Evolutionary conservation across 2,113 vertebrate genomes (phyloP), one percentile per base, ranked within the genome.

Genomic region (Rhinichthys klamathensis): DNA sequence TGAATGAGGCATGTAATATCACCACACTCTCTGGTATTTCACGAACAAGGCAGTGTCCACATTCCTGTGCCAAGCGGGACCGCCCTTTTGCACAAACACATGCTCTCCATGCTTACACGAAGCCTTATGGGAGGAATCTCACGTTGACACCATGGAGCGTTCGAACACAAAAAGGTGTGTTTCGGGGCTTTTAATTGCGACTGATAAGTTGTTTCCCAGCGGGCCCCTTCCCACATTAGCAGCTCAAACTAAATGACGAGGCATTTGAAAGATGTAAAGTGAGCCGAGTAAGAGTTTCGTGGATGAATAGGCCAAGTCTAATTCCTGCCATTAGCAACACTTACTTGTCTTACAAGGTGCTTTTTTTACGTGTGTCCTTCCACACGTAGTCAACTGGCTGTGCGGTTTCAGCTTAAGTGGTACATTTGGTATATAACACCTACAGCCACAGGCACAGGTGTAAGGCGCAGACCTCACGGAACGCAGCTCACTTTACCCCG

Each of bases 1-100:
- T 93, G 91, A 95, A 94, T 94, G 92, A 90, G 93, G 93, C 87
- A 93, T 92, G 89, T 91, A 92, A 94, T 95, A 94, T 93, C 84
- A 80, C 75, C 49, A 83, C 84, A 92, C 91, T 93, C 88, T 67
- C 90, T 90, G 92, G 84, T 87, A 87, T 94, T 89, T 88, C 89
- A 89, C 89, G 18, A 91, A 90, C 87, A 85, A 85, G 88, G 91
- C 65, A 38, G 69, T 73, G 51, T 74, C 38, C 9, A 35, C 54
- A 78, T 51, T 67, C 16, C 30, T 6, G 30, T 77, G 46, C 73
- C 60, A 65, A 84, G 16, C 21, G 1, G 1, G 58, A 54, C 30
- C 81, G n/a, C 60, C 44, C 49, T 51, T 35, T 44, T 44, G 30
- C 79, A 74, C 73, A 54, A n/a, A 79, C 79, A 76, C 69, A 70